Evolutionary conservation across 1,140 invertebrate species (phyloP).

Genomic region (Zaprionus gabonicus): DNA sequence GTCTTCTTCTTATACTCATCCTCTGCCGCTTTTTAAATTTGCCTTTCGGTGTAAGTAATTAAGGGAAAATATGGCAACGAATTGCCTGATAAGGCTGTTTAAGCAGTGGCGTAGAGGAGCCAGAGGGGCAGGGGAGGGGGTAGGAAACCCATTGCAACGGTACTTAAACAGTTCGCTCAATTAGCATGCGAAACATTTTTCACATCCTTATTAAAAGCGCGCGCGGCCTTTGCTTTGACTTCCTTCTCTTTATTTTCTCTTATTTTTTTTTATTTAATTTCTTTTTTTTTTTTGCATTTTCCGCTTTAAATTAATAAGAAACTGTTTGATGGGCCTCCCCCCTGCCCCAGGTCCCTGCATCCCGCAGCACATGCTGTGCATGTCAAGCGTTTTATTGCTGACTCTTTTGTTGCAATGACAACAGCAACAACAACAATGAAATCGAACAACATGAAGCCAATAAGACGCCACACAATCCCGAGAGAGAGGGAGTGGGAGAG

Average conservation of each 20-base stretch:
- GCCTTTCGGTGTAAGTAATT: conserved; percentile 36
- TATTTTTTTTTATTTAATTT: not conserved
- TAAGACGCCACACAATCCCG: conserved; percentile 2
- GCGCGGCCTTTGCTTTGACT: conserved; percentile 14
- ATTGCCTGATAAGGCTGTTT: conserved; percentile 32
- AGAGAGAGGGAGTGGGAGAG: not conserved
- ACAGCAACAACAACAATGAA: conserved; percentile 23
- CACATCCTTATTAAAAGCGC: conserved; percentile 77
- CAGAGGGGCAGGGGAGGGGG: not conserved
- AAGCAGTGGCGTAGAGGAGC: not conserved
- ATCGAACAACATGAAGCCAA: conserved; percentile 6
- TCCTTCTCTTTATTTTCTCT: conserved; percentile 9
- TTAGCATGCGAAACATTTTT: conserved; percentile 76
- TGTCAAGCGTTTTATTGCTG: conserved; percentile 46
- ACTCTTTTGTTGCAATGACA: conserved; percentile 39
- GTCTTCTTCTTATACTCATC: not conserved
- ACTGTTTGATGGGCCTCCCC: conserved; percentile 29
- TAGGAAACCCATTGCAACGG: not conserved
- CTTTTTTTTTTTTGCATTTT: conserved; percentile 46
- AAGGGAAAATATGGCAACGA: conserved; percentile 37
- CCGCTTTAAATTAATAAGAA: conserved; percentile 65
- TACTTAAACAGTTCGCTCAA: conserved; percentile 70
- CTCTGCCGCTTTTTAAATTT: conserved; percentile 1
- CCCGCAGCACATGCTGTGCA: conserved; percentile 38
- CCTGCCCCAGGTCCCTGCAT: not conserved